phyloP scores from a whole-genome alignment of 1,140 invertebrate genomes.

The Drosophila obscura region DNA sequence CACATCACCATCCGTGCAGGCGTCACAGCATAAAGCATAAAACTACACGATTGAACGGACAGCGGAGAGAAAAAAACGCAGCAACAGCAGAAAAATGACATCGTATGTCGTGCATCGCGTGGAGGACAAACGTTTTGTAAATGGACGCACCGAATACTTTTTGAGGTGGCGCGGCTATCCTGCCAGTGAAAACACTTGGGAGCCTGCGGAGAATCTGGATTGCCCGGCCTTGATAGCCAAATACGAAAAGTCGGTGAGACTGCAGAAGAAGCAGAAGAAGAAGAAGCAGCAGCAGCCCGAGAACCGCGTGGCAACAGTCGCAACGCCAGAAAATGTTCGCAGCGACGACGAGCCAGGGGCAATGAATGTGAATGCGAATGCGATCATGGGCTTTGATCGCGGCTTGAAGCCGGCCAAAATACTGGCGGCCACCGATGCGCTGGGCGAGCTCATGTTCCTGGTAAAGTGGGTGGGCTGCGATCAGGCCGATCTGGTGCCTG shows the following conservation, averaged over 20 bases:
- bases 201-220: conserved; percentile 95
- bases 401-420: conserved; percentile 89
- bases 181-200: conserved; percentile 93
- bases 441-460: conserved; percentile 97
- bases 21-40: too few relatives aligned
- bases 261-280: too few relatives aligned
- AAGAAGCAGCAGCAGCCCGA: conserved; percentile 13
- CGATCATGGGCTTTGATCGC: too few relatives aligned
- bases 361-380: too few relatives aligned
- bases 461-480: conserved; percentile 99
- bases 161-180: conserved; percentile 97
- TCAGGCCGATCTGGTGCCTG: conserved; percentile 96
- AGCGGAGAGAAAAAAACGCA: too few relatives aligned
- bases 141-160: conserved; percentile 94
- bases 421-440: conserved; percentile 87
- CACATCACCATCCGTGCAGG: too few relatives aligned
- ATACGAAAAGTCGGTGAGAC: conserved; percentile 93
- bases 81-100: too few relatives aligned
- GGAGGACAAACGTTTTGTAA: conserved; percentile 90
- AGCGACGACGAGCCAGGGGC: too few relatives aligned
- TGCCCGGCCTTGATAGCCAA: conserved; percentile 93
- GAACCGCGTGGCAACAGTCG: conserved; percentile 61
- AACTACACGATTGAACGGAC: too few relatives aligned
- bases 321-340: conserved; percentile 42
- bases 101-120: conserved; percentile 88